These are phyloP conservation scores for Idaea biselata DNA, from an alignment of 2,888 invertebrate species.

Conservation along the genomic window DNA sequence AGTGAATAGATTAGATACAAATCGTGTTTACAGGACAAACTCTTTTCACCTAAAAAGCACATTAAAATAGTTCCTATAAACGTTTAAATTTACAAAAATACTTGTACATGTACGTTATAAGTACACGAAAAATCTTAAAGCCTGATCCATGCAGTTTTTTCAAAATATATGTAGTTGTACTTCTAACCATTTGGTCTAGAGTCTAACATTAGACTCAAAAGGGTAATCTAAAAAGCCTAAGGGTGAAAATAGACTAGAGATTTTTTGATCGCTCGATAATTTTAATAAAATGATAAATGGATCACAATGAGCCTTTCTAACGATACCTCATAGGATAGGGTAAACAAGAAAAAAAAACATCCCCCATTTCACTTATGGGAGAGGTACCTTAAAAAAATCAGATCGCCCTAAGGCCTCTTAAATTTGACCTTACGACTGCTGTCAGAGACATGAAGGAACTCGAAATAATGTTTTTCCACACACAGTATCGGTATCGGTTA, in stretches of 20 bases:
- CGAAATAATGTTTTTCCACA: too few species aligned
- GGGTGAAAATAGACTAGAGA: background rate
- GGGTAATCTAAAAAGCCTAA: background rate
- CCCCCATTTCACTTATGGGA: too few species aligned
- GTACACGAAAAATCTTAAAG: constrained; percentile 60
- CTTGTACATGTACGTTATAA: constrained; percentile 24
- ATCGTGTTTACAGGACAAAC: background rate
- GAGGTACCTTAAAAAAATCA: too few species aligned
- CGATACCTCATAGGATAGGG: too few species aligned
- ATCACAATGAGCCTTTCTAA: background rate
- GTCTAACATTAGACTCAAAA: constrained; percentile 1
- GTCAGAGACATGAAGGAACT: too few species aligned
- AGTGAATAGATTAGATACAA: background rate
- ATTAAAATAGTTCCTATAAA: constrained; percentile 41
- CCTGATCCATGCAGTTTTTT: constrained; percentile 60
- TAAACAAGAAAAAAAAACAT: too few species aligned
- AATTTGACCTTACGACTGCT: too few species aligned
- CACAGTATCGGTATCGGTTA: too few species aligned
- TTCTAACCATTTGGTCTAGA: constrained; percentile 10
- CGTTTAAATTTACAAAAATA: constrained; percentile 37
- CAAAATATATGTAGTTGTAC: constrained; percentile 25
- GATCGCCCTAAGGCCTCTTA: too few species aligned
- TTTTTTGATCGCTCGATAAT: background rate
- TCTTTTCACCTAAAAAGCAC: constrained; percentile 40
- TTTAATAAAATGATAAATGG: background rate